Percentiles rank a stretch among this genome's conserved stretches.
Conservation (phyloP, 2,888 invertebrate genomes). For the Trichopoda pennipes region DNA sequence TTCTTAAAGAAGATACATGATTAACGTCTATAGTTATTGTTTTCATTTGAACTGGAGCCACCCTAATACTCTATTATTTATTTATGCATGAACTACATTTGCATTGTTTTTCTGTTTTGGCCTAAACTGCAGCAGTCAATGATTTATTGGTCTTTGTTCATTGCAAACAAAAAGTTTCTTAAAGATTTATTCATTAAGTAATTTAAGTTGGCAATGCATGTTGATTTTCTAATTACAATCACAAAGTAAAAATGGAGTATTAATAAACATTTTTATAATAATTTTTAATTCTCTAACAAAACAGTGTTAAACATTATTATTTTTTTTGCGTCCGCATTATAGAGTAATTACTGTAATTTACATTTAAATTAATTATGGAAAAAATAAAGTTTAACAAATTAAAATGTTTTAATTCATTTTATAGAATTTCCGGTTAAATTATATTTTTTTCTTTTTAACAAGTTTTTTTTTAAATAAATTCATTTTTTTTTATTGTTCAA, state of each 20-base stretch:
- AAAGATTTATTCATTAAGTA: conserved; percentile 16
- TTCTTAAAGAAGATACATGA: no score
- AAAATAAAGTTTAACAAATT: neutral
- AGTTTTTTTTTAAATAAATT: conserved; percentile 14
- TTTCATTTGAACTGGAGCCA: neutral
- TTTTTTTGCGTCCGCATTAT: neutral
- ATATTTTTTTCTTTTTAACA: conserved; percentile 9
- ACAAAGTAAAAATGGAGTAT: conserved; percentile 39
- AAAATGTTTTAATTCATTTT: neutral
- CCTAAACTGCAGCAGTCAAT: neutral
- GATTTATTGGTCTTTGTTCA: conserved; percentile 22
- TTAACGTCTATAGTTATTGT: no score
- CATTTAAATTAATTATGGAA: conserved; percentile 19
- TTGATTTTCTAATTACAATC: conserved; percentile 63
- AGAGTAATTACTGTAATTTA: conserved; percentile 3
- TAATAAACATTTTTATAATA: conserved; percentile 4
- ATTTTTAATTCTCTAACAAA: conserved; percentile 15
- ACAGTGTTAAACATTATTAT: neutral
- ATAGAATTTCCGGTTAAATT: conserved; percentile 17
- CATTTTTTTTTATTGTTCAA: neutral
- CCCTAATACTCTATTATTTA: conserved; percentile 16
- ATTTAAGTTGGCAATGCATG: conserved; percentile 50
- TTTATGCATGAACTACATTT: neutral
- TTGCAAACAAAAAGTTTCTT: neutral
- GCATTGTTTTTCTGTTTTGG: neutral